phyloP scores from a whole-genome alignment of 2,113 vertebrate genomes.

The Ceyx cyanopectus region DNA sequence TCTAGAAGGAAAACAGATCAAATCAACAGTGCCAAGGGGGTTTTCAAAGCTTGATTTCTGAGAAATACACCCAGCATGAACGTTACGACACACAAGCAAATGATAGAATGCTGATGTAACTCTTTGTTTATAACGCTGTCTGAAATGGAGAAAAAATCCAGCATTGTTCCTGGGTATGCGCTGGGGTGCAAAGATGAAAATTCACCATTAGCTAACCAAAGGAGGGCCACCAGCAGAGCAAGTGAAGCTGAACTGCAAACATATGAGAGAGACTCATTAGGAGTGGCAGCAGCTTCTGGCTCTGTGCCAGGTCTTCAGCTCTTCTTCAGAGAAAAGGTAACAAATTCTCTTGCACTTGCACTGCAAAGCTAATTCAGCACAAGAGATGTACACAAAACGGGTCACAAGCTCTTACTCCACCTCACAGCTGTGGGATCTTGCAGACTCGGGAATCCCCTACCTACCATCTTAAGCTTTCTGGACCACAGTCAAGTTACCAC shows the following conservation, averaged over 20 bases:
- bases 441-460: not conserved
- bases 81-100: not conserved
- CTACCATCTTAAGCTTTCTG: not conserved
- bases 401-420: not conserved
- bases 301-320: not conserved
- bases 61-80: not conserved
- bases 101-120: not conserved
- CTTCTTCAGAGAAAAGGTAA: not conserved
- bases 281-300: not conserved
- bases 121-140: not conserved
- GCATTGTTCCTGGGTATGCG: not conserved
- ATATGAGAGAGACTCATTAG: not conserved
- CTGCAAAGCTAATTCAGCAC: not conserved
- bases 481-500: conserved; percentile 12
- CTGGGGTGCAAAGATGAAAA: not conserved
- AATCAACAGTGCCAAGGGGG: not conserved
- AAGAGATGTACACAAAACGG: not conserved
- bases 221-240: not conserved
- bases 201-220: not conserved
- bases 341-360: not conserved
- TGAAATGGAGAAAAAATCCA: not conserved
- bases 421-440: not conserved
- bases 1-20: not conserved
- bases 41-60: not conserved
- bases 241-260: not conserved